A percentile compares a stretch with the other conserved stretches of the same genome.
These are phyloP conservation scores for Coregonus ussuriensis DNA, from an alignment of 2,797 vertebrate genomes.

Conservation along the genomic window DNA sequence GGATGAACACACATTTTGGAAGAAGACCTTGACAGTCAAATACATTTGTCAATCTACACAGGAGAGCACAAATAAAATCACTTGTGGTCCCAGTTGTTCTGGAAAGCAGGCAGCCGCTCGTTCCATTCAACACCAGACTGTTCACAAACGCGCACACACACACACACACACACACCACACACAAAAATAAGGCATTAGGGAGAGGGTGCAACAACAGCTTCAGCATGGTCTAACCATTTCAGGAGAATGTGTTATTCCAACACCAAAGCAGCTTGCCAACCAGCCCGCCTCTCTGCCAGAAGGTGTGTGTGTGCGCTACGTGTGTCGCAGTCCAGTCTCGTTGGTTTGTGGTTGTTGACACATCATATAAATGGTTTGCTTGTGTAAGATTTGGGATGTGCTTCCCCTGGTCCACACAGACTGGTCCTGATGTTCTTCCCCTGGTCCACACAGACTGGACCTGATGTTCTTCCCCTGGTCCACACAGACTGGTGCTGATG, in stretches of 20 bases:
- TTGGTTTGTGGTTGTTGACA: conserved; percentile 37
- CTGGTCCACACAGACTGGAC: no score
- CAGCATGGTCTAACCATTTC: conserved; percentile 5
- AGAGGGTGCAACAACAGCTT: conserved; percentile 12
- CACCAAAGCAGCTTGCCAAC: not conserved
- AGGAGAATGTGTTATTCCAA: conserved; percentile 14
- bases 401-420: conserved; percentile 15
- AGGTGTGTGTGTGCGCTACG: not conserved
- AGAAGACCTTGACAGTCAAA: not conserved
- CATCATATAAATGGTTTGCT: conserved; percentile 23
- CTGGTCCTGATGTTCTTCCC: not conserved
- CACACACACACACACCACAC: not conserved
- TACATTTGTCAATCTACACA: not conserved
- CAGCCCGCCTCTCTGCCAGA: conserved; percentile 11
- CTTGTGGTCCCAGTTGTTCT: not conserved
- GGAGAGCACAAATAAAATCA: not conserved
- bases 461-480: no score
- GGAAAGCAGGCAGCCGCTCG: not conserved
- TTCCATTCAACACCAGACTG: not conserved
- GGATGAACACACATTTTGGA: no score
- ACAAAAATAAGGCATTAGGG: conserved; percentile 9
- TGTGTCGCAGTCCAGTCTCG: conserved; percentile 1
- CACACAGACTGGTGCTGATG: no score
- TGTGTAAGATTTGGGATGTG: conserved; percentile 23
- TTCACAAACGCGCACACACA: not conserved